Conservation (phyloP, 2,113 vertebrate genomes). For the Mobula birostris region DNA sequence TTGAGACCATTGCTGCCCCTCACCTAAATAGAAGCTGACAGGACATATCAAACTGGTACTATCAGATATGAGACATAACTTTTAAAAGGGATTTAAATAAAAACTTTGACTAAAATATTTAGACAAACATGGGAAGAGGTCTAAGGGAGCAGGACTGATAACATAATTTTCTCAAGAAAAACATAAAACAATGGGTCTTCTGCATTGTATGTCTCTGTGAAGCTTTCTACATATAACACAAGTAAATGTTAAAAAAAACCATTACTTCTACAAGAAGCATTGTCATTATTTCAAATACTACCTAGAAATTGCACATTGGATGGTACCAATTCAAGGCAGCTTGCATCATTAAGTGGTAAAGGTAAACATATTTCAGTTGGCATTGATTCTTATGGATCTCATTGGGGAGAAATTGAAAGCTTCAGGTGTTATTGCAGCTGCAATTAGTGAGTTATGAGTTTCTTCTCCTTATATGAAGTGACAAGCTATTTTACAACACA, state of each 20-base stretch:
- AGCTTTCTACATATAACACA: background rate
- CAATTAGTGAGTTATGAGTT: background rate
- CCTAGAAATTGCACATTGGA: background rate
- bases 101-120: background rate
- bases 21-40: background rate
- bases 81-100: background rate
- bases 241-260: background rate
- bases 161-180: background rate
- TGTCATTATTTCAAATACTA: background rate
- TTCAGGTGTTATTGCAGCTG: background rate
- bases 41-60: background rate
- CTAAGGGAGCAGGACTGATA: background rate
- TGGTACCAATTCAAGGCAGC: background rate
- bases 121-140: too few relatives aligned
- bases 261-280: background rate
- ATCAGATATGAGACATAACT: background rate
- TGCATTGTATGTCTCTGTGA: background rate
- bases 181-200: background rate
- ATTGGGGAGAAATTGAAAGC: background rate
- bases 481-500: background rate
- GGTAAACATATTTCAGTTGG: background rate
- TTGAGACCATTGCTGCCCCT: background rate
- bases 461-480: background rate
- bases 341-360: background rate
- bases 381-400: background rate